These are phyloP conservation scores for Urophycis tenuis DNA, from an alignment of 2,797 vertebrate species.

Conservation along the genomic window DNA sequence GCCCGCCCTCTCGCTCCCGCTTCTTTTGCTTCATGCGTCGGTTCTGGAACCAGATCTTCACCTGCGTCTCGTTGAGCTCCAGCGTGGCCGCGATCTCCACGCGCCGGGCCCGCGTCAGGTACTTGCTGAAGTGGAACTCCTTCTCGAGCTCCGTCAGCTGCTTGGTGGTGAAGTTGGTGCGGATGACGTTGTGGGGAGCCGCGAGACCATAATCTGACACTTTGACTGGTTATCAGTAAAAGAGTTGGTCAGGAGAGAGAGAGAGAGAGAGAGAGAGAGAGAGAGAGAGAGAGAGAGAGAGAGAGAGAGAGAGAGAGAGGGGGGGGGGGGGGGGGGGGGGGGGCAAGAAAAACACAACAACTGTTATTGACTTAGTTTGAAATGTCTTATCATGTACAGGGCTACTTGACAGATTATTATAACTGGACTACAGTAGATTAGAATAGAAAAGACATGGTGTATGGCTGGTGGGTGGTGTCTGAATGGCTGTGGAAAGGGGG, in stretches of 20 bases:
- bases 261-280: conserved; percentile 16
- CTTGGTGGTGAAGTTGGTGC: conserved; percentile 94
- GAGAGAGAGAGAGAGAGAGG: neutral
- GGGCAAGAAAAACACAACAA: neutral
- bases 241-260: conserved; percentile 35
- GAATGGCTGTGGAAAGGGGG: neutral
- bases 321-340: neutral
- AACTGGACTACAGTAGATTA: conserved; percentile 8
- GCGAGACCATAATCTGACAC: conserved; percentile 74
- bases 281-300: neutral
- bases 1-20: conserved; percentile 82
- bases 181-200: conserved; percentile 75
- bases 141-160: conserved; percentile 97
- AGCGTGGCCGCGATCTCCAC: conserved; percentile 91
- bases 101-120: conserved; percentile 86
- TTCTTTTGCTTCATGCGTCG: conserved; percentile 98
- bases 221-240: conserved; percentile 70
- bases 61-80: conserved; percentile 82
- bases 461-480: no score
- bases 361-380: conserved; percentile 4
- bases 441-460: neutral
- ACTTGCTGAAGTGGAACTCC: conserved; percentile 98
- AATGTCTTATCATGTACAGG: neutral
- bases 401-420: neutral
- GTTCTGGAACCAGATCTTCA: conserved; percentile 99